Evolutionary conservation across 2,113 vertebrate species (phyloP).

Genomic region (Hirundichthys speculiger): DNA sequence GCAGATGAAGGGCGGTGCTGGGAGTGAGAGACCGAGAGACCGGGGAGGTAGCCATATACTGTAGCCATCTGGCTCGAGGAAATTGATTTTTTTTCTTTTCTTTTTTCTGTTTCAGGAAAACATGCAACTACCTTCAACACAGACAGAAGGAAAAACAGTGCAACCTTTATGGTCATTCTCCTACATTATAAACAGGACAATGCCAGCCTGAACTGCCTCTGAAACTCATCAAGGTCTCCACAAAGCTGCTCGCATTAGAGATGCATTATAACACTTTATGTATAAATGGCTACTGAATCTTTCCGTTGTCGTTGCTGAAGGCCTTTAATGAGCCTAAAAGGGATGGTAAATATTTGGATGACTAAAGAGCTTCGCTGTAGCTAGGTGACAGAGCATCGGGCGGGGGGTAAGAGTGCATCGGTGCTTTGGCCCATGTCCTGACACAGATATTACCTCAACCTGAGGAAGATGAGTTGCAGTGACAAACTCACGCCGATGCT

Average conservation of each 20-base stretch:
- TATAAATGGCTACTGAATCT: not conserved
- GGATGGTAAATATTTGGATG: constrained; percentile 22
- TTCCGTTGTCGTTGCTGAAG: constrained; percentile 12
- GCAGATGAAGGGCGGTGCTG: constrained; percentile 59
- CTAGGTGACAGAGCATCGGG: constrained; percentile 20
- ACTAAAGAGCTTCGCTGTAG: constrained; percentile 3
- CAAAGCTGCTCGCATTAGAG: not conserved
- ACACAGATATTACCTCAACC: constrained; percentile 35
- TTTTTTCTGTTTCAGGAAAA: constrained; percentile 41
- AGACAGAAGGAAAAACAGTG: constrained; percentile 35
- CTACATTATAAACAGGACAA: constrained; percentile 30
- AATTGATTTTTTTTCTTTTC: constrained; percentile 49
- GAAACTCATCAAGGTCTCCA: constrained; percentile 28
- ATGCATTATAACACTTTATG: not conserved
- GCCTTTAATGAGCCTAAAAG: not conserved
- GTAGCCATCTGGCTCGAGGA: constrained; percentile 56
- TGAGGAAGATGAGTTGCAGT: constrained; percentile 8
- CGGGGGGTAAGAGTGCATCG: constrained; percentile 17
- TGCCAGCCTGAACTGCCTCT: constrained; percentile 2
- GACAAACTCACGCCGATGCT: constrained; percentile 20
- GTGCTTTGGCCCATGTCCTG: constrained; percentile 8
- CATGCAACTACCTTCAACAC: constrained; percentile 47
- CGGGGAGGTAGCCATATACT: constrained; percentile 43
- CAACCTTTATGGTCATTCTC: constrained; percentile 36
- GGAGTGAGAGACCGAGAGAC: constrained; percentile 41